Base-by-base conservation (phyloP, 2,888 invertebrate species). In the Agrochola lota region DNA sequence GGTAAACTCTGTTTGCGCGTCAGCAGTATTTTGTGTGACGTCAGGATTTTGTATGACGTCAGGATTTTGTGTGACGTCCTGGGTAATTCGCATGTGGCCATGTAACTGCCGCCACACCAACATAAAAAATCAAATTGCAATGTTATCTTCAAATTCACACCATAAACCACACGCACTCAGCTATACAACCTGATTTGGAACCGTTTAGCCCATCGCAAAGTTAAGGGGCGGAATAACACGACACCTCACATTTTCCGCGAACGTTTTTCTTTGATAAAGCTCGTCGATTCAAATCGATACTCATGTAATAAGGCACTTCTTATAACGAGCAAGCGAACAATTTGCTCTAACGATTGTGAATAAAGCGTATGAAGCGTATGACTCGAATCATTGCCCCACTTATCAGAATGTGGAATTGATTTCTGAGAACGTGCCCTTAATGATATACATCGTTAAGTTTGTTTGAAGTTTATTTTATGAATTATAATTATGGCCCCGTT, bases 291-390 rank as follows among this genome's bases (percentile, higher is more conserved):
- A 71, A 74, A 87, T 88, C 77, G 77, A 87, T 81, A 68, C 49
- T 67, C 62, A 46, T 77, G 67, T 85, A 87, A 88, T 82, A 88
- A 89, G 80, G 86, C 64, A 89, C 88, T 89, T 67, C 40, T 71
- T 71, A 78, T 87, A 87, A 84, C 81, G 84, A 89, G 77, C 78
- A 63, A 68, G 68, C 62, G 71, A 74, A 83, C 80, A 87, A 86
- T 83, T 86, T 83, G 52, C 80, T 83, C 55, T 83, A 81, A 88
- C 86, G 86, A 89, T 73, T 80, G 80, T 78, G 71, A 87, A 83
- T 73, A 77, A 77, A 77, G 46, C 72, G 46, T 69, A 68, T 60
- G 64, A 30, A 80, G 74, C 79, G 59, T 77, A 80, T 81, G 80
- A 88, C 70, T 88, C 40, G 69, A 85, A 83, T 84, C 77, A 88